These are phyloP conservation scores for Phaenicophaeus curvirostris DNA, from an alignment of 2,797 vertebrate genomes.

Conservation along the genomic window DNA sequence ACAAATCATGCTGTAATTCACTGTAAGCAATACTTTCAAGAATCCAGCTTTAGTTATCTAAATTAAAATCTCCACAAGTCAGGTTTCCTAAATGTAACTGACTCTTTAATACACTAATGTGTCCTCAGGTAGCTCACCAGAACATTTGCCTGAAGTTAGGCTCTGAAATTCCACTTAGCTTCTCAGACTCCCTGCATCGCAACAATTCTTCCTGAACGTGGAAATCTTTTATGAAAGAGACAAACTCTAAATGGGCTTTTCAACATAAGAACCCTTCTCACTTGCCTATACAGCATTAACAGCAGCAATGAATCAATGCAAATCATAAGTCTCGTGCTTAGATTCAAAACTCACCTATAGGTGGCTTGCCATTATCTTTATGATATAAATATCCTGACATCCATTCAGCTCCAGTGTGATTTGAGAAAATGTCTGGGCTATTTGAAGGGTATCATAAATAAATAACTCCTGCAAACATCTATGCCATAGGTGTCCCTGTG, in stretches of 20 bases:
- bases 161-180: background rate
- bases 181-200: background rate
- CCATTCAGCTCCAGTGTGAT: background rate
- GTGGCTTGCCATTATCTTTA: background rate
- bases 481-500: background rate
- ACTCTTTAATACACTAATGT: background rate
- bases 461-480: background rate
- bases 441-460: background rate
- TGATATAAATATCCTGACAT: background rate
- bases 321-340: background rate
- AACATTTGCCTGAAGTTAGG: background rate
- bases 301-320: background rate
- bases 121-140: background rate
- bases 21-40: background rate
- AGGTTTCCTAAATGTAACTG: background rate
- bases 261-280: background rate
- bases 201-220: background rate
- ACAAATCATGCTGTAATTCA: background rate
- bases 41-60: background rate
- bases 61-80: constrained; percentile 44
- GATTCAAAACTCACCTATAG: background rate
- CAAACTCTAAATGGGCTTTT: background rate
- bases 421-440: background rate
- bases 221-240: background rate
- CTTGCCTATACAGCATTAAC: background rate